Evolutionary conservation across 2,113 vertebrate genomes (phyloP), one percentile per base, ranked within the genome.

Genomic region (Hippocampus mohnikei): DNA sequence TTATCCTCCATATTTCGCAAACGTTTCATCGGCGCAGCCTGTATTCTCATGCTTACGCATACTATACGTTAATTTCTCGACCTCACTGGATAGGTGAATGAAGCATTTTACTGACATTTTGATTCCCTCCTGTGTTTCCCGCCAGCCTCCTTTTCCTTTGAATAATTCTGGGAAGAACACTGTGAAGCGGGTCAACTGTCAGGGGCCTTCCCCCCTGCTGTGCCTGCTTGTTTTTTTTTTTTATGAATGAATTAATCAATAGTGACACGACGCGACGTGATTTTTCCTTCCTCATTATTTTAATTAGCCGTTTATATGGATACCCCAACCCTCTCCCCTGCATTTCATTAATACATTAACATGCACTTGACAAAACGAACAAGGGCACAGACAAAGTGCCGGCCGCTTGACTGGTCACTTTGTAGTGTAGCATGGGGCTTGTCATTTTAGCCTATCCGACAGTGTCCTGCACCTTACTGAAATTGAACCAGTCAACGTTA

Each of bases 181-280:
- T 88, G 85, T 76, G 75, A 72, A 75, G 77, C 71, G 55, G 73
- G 73, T 88, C 84, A 72, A 2, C 75, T 88, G 88, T 93, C 91
- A 86, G 81, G 88, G 84, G 89, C 87, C 91, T 89, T 29, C 85
- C 91, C 73, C 81, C 67, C 23, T 25, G 67, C 85, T 78, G 73
- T 67, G 75, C 72, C 77, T 62, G 71, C 59, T 71, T 60, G 84
- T 94, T 94, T 93, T 37, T 37, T 37, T 37, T 37, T 37, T 95
- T 95, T 94, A 94, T 93, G 92, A 93, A 92, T 91, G 92, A 95
- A 95, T 96, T 95, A 95, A 97, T 96, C 94, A 95, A 92, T 91
- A 92, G 89, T 94, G 95, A 95, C 95, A 95, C 85, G 83, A 90
- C 94, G 92, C 93, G 93, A 95, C 94, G 94, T 94, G 92, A 92